phyloP scores from a whole-genome alignment of 2,113 vertebrate genomes.

The Pelobates fuscus region DNA sequence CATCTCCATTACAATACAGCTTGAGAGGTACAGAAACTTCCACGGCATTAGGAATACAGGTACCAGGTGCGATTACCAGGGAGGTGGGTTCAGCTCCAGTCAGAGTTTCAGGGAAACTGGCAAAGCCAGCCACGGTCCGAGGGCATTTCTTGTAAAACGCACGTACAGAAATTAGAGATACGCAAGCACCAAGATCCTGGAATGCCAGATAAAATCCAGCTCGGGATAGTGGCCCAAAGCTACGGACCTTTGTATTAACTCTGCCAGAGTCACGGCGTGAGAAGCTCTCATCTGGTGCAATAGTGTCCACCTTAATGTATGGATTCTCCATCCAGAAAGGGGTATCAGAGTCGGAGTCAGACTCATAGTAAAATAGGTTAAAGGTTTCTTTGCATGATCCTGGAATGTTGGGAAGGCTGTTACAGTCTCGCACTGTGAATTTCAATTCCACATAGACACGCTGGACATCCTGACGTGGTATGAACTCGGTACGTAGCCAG shows the following conservation, averaged over 20 bases:
- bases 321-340: conserved; percentile 99
- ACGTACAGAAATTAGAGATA: conserved; percentile 95
- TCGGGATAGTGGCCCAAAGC: conserved; percentile 95
- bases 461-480: conserved; percentile 86
- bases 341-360: conserved; percentile 87
- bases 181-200: conserved; percentile 95
- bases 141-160: conserved; percentile 98
- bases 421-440: conserved; percentile 94
- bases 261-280: conserved; percentile 88
- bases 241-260: conserved; percentile 93
- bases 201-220: conserved; percentile 97
- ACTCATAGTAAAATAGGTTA: conserved; percentile 97
- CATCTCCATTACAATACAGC: conserved; percentile 95
- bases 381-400: conserved; percentile 98
- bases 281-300: conserved; percentile 94
- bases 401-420: conserved; percentile 95
- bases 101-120: conserved; percentile 94
- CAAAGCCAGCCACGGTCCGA: conserved; percentile 91
- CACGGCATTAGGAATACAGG: conserved; percentile 87
- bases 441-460: conserved; percentile 95
- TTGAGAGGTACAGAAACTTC: conserved; percentile 95
- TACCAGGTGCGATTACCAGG: conserved; percentile 92
- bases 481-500: conserved; percentile 94
- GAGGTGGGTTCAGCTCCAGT: conserved; percentile 94
- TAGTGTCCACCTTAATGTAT: conserved; percentile 98